These are phyloP conservation scores for Tyrophagus putrescentiae DNA, from an alignment of 1,140 invertebrate genomes.

Conservation along the genomic window DNA sequence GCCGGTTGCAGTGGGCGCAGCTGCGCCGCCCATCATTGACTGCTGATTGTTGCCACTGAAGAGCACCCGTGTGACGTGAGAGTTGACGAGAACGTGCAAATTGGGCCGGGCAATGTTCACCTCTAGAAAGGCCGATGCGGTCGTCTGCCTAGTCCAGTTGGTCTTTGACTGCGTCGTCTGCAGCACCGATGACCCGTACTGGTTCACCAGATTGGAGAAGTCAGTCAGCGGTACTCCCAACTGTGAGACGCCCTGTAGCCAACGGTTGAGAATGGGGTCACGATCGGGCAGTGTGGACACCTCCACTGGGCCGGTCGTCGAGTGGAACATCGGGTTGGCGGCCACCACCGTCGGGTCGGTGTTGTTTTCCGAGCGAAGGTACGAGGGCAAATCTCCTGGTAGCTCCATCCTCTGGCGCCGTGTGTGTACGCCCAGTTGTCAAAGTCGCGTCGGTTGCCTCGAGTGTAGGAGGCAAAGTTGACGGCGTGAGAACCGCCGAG, in stretches of 20 bases:
- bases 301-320: conserved; percentile 23
- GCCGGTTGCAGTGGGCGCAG: neutral
- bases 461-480: conserved; percentile 48
- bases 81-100: conserved; percentile 65
- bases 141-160: conserved; percentile 67
- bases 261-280: conserved; percentile 55
- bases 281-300: conserved; percentile 18
- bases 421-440: conserved; percentile 43
- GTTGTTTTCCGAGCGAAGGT: conserved; percentile 33
- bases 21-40: too few relatives aligned
- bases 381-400: too few relatives aligned
- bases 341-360: conserved; percentile 13
- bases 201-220: conserved; percentile 61
- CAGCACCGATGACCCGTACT: conserved; percentile 39
- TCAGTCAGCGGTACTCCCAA: conserved; percentile 62
- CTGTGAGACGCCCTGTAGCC: too few relatives aligned
- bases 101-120: conserved; percentile 56
- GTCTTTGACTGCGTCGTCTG: conserved; percentile 75
- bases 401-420: conserved; percentile 36
- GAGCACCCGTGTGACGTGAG: conserved; percentile 62
- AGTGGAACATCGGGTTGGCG: conserved; percentile 22
- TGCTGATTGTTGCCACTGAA: conserved; percentile 61
- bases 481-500: conserved; percentile 39
- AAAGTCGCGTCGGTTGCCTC: conserved; percentile 50
- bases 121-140: conserved; percentile 70